A percentile compares a stretch with the other conserved stretches of the same genome.
Evolutionary conservation across 2,888 invertebrate species (phyloP).

Genomic region (Troilus luridus): DNA sequence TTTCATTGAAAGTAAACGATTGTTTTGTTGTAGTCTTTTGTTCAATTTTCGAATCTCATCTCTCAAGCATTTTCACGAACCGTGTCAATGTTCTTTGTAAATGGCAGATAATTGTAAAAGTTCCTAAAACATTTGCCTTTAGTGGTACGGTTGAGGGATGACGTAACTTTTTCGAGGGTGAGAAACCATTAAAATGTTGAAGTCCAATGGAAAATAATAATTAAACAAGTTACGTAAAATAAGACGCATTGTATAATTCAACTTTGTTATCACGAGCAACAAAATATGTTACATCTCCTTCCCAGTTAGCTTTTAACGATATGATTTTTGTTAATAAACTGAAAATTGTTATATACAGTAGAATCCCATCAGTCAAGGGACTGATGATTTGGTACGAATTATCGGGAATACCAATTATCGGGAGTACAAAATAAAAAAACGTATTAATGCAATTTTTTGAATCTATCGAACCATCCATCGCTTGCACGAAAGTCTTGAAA

Average conservation of each 20-base stretch:
- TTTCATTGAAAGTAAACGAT: not conserved
- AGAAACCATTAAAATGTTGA: not conserved
- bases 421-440: too few relatives aligned
- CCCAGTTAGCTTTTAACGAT: too few relatives aligned
- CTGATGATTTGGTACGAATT: too few relatives aligned
- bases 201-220: not conserved
- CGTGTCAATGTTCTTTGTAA: not conserved
- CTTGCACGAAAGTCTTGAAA: too few relatives aligned
- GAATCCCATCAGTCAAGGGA: too few relatives aligned
- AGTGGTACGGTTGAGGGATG: not conserved
- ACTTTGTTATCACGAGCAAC: too few relatives aligned
- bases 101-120: not conserved
- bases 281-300: too few relatives aligned
- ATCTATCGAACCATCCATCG: too few relatives aligned
- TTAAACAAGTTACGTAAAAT: not conserved
- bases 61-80: not conserved
- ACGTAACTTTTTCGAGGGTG: not conserved
- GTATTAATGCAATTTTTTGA: too few relatives aligned
- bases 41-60: not conserved
- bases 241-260: not conserved
- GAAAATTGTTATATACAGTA: too few relatives aligned
- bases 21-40: not conserved
- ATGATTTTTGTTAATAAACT: too few relatives aligned
- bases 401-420: too few relatives aligned
- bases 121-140: not conserved